phyloP scores from a whole-genome alignment of 2,888 invertebrate genomes.

The Taphrorychus bicolor region DNA sequence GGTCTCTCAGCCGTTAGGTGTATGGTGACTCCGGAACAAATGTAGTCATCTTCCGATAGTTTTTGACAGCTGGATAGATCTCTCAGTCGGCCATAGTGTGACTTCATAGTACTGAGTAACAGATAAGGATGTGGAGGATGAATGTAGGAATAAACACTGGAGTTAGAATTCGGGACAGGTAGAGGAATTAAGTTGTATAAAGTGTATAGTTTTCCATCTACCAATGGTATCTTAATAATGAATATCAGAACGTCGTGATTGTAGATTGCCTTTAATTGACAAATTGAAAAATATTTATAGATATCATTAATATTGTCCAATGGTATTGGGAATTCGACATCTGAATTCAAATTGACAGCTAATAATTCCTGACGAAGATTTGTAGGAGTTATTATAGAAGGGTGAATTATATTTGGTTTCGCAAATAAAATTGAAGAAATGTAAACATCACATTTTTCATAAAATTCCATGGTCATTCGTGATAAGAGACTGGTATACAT shows the following conservation, averaged over 20 bases:
- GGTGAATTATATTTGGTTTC: background rate
- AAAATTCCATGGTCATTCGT: background rate
- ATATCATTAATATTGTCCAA: background rate
- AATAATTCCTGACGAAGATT: background rate
- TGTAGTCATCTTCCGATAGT: background rate
- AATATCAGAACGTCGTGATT: no score
- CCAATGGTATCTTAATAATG: no score
- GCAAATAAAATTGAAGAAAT: slow-evolving; percentile 2
- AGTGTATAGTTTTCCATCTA: no score
- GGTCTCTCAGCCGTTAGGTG: background rate
- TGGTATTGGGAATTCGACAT: background rate
- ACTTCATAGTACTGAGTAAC: no score
- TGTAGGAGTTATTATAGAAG: background rate
- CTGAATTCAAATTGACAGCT: background rate
- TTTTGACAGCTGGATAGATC: background rate
- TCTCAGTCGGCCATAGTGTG: no score
- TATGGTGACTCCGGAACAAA: background rate
- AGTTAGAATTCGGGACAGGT: no score
- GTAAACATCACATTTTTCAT: background rate
- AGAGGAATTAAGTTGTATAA: no score
- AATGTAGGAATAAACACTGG: no score
- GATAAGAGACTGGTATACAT: no score
- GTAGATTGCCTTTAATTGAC: no score
- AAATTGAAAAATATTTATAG: background rate
- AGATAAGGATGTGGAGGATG: no score